Percentiles rank a stretch among this genome's conserved stretches.
Conservation (phyloP, 2,888 invertebrate species). For the Drosophila pegasa region DNA sequence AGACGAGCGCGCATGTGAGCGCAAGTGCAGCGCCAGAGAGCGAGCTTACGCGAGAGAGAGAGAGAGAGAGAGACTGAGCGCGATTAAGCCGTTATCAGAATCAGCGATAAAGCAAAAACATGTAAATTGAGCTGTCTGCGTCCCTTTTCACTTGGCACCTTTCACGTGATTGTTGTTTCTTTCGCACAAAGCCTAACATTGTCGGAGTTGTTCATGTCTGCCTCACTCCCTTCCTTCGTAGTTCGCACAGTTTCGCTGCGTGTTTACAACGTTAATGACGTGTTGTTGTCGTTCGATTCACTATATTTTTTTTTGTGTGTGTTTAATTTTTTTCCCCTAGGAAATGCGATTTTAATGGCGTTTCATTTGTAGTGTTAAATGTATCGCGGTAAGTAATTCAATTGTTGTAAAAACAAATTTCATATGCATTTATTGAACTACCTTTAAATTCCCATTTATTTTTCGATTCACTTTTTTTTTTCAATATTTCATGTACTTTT, state of each 20-base stretch:
- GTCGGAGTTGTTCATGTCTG: background rate
- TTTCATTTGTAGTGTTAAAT: slow-evolving; percentile 12
- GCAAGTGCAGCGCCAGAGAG: background rate
- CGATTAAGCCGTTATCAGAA: slow-evolving; percentile 42
- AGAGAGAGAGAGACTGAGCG: background rate
- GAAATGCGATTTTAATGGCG: slow-evolving; percentile 32
- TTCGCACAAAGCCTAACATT: slow-evolving; percentile 14
- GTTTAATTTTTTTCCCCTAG: background rate
- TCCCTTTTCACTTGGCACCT: slow-evolving; percentile 16
- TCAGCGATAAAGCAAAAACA: slow-evolving; percentile 13
- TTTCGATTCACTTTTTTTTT: slow-evolving; percentile 4
- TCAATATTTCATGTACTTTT: slow-evolving; percentile 13
- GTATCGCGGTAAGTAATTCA: slow-evolving; percentile 24
- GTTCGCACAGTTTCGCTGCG: slow-evolving; percentile 4
- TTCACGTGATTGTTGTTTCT: slow-evolving; percentile 31
- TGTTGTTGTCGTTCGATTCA: slow-evolving; percentile 12
- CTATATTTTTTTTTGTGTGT: slow-evolving; percentile 2
- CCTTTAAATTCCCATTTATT: background rate
- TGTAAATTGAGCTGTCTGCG: slow-evolving; percentile 32
- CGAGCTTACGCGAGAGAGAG: background rate
- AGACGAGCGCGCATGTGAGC: background rate
- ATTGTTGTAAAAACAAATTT: slow-evolving; percentile 9
- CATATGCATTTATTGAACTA: background rate
- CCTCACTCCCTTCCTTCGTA: background rate
- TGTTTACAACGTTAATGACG: slow-evolving; percentile 15